These are phyloP conservation scores for Rhinatrema bivittatum DNA, from an alignment of 2,797 vertebrate genomes.

Conservation along the genomic window DNA sequence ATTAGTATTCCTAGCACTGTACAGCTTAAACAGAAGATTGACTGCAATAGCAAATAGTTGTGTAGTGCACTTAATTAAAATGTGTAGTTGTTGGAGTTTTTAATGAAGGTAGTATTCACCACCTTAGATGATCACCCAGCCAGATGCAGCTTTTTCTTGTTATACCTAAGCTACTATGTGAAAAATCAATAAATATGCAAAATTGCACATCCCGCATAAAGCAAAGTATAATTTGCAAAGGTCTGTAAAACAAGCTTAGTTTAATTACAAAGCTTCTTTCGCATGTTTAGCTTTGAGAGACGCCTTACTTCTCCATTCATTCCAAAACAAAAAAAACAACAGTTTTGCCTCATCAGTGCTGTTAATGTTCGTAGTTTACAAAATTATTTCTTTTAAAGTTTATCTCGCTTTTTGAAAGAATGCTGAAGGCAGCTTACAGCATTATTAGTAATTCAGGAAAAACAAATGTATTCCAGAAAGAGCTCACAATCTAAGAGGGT, in stretches of 20 bases:
- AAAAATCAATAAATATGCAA: background rate
- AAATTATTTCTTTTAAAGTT: background rate
- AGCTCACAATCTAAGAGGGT: background rate
- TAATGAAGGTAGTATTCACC: slow-evolving; percentile 12
- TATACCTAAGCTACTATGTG: slow-evolving; percentile 3
- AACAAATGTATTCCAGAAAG: background rate
- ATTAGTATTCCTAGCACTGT: slow-evolving; percentile 3
- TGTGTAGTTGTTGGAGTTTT: slow-evolving; percentile 12
- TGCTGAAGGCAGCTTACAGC: background rate
- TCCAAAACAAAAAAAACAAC: background rate
- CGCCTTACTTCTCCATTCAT: background rate
- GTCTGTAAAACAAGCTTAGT: no score
- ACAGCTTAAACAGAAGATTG: background rate
- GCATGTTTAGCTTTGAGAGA: no score
- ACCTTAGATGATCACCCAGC: background rate
- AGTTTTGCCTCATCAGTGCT: background rate
- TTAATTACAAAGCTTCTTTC: no score
- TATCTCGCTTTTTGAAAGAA: no score
- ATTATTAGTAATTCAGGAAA: slow-evolving; percentile 7
- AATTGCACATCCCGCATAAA: background rate
- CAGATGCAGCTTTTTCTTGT: background rate
- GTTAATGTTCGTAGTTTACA: background rate
- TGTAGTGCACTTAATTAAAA: slow-evolving; percentile 18
- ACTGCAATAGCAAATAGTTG: slow-evolving; percentile 10
- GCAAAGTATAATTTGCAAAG: background rate